phyloP scores from a whole-genome alignment of 1,140 invertebrate genomes.

The Drepana arcuata region DNA sequence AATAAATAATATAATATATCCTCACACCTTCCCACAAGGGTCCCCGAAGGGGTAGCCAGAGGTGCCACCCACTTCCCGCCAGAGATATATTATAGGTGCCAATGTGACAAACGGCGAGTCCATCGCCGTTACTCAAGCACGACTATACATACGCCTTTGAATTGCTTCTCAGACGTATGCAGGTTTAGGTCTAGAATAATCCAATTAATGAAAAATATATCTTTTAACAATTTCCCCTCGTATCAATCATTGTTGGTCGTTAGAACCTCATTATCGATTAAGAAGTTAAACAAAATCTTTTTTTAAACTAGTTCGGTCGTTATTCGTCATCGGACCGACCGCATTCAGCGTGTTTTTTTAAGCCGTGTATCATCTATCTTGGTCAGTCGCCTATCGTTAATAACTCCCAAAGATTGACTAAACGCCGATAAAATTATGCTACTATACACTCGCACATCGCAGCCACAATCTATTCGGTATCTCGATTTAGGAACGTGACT shows the following conservation, averaged over 20 bases:
- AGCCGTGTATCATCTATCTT: conserved; percentile 27
- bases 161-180: too few relatives aligned
- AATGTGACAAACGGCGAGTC: too few relatives aligned
- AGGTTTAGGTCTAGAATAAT: too few relatives aligned
- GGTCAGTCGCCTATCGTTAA: conserved; percentile 22
- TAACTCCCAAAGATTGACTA: conserved; percentile 26
- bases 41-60: too few relatives aligned
- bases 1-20: too few relatives aligned
- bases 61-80: too few relatives aligned
- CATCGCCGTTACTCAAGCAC: too few relatives aligned
- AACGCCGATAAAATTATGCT: conserved; percentile 38
- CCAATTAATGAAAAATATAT: background rate
- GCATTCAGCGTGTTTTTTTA: conserved; percentile 6
- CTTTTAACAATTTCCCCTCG: background rate
- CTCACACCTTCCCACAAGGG: too few relatives aligned
- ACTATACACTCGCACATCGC: conserved; percentile 37
- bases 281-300: conserved; percentile 6
- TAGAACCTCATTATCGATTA: conserved; percentile 18
- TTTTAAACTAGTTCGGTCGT: background rate
- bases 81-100: too few relatives aligned
- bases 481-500: conserved; percentile 26
- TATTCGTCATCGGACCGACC: conserved; percentile 3
- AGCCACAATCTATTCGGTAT: conserved; percentile 39
- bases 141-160: too few relatives aligned
- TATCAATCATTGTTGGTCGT: conserved; percentile 10